Conservation (phyloP, 2,113 vertebrate species). For the Notarius quadriscutis region DNA sequence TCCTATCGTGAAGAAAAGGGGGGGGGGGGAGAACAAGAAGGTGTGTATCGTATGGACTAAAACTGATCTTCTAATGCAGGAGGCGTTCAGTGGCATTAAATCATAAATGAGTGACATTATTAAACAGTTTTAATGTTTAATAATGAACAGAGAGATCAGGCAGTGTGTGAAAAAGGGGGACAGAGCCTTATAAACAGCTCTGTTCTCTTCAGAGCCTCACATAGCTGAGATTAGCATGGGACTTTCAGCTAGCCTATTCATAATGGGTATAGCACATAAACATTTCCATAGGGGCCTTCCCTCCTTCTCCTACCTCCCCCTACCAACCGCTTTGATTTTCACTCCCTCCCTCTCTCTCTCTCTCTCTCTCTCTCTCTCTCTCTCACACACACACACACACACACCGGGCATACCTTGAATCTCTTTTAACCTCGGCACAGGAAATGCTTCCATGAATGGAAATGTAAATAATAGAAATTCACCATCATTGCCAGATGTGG, state of each 20-base stretch:
- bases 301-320: constrained; percentile 38
- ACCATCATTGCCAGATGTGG: constrained; percentile 55
- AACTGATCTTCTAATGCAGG: neutral
- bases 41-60: neutral
- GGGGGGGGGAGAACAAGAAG: neutral
- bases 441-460: constrained; percentile 55
- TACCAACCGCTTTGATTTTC: constrained; percentile 30
- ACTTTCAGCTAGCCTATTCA: constrained; percentile 38
- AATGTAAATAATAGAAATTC: constrained; percentile 56
- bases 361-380: neutral
- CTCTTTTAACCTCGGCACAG: constrained; percentile 41
- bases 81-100: neutral
- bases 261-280: constrained; percentile 50
- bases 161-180: neutral
- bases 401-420: constrained; percentile 35
- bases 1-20: neutral
- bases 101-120: neutral
- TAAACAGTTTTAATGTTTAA: neutral
- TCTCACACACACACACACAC: constrained; percentile 19
- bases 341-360: neutral
- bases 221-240: constrained; percentile 34
- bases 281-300: constrained; percentile 47
- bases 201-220: constrained; percentile 20
- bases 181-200: neutral
- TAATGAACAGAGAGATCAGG: constrained; percentile 8